Evolutionary conservation across 2,113 vertebrate species (phyloP), one percentile per base, ranked within the genome.

Genomic region (Phoxinus phoxinus): DNA sequence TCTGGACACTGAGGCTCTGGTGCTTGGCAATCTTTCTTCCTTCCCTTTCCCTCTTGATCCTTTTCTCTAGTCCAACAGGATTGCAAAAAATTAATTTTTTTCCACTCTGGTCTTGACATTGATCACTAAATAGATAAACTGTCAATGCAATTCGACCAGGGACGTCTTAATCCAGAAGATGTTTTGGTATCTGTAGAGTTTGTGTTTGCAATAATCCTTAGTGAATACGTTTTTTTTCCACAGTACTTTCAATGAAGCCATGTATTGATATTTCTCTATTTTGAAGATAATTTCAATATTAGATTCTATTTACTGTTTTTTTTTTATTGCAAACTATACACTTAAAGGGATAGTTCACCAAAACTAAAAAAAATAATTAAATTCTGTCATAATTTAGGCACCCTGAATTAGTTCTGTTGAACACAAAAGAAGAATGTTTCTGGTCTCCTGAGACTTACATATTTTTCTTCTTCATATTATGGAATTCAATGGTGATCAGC

Each of bases 71-170:
- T 65, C 41, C 61, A 67, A 9, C 32, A 32, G 25, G 37, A 27
- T 65, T 81, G 25, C 10, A 81, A 63, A 81, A 32, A n/a, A n/a
- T n/a, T n/a, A n/a, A 67, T 46, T 78, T n/a, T 53, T 81, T 65
- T n/a, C 23, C 17, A 81, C 35, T 25, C 15, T 3, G 23, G 2
- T 13, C 35, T 35, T 44, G 59, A 65, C 41, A 81, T 10, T 48
- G 23, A 44, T 44, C 13, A 15, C 15, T 30, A 65, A 19, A 30
- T 44, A 30, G 4, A 46, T 30, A 63, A 3, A 63, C 12, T 79
- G 37, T 78, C 56, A 44, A 65, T 81, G n/a, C 35, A 63, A 11
- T 25, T 25, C 3, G 0, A 35, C 17, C 17, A 21, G 48, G 7
- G 13, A 48, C 1, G 15, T 69, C 19, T 59, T 2, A n/a, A 10